Evolutionary conservation across 92 coral and sea anemone species (phyloP), one percentile per base, ranked within the genome.

Genomic region (Montipora capitata): DNA sequence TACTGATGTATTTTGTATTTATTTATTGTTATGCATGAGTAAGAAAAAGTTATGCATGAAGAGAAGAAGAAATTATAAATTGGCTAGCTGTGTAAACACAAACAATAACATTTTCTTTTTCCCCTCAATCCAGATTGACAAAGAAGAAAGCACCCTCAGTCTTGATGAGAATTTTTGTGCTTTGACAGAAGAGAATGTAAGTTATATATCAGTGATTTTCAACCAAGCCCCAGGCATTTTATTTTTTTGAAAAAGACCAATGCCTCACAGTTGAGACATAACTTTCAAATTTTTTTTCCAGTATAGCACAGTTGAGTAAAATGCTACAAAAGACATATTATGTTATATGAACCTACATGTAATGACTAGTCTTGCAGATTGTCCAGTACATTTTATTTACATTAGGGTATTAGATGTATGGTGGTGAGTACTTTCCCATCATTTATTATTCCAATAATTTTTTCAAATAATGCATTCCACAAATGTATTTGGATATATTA

Each of bases 41-140:
- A 70, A 70, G 75, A 40, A 70, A 70, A 70, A 70, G 75, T 40
- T 70, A 70, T 70, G 75, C 75, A 70, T 70, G 75, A 54, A 41
- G 2, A 13, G 75, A 70, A 38, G 75, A 70, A 39, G 52, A 70
- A 70, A 70, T 70, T 70, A 70, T 70, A n/a, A 63, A 63, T 63
- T 63, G 10, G 68, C 68, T 63, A 20, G 35, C 39, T 17, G 59
- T 54, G 59, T 54, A 63, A 63, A 63, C 68, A 63, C 68, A 63
- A 63, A 63, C 9, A 7, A 63, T 63, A 63, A 63, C 68, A 40
- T 70, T 70, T 70, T 70, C 52, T 41, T 70, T 54, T 70, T 70
- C 75, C 13, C 17, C 75, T 70, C 75, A 70, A 70, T 70, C 75
- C 54, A 70, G 75, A 40, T 70, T 38, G 75, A 70, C 75, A 70